Evolutionary conservation across 2,888 invertebrate species (phyloP).

Genomic region (Polydrusus pterygomalis): DNA sequence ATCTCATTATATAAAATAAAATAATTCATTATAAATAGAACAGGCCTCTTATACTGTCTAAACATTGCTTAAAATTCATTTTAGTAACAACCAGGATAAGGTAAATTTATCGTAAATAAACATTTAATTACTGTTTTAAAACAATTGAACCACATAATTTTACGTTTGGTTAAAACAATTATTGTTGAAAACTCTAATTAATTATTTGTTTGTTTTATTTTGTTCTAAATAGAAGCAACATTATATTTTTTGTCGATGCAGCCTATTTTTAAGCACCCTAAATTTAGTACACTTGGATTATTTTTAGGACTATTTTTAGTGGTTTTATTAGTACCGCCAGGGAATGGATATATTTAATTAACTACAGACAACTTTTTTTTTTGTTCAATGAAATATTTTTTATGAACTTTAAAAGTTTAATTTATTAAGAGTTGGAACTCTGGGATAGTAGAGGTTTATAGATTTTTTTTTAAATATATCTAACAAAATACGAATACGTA

Average conservation of each 20-base stretch:
- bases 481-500: no score
- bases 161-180: neutral
- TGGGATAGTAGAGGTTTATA: no score
- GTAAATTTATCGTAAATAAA: neutral
- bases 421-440: no score
- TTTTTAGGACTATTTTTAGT: neutral
- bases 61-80: neutral
- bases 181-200: neutral
- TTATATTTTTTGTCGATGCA: neutral
- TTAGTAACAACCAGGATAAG: neutral
- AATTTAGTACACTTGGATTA: neutral
- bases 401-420: no score
- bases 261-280: neutral
- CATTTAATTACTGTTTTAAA: neutral
- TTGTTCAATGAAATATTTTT: no score
- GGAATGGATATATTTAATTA: neutral
- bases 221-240: neutral
- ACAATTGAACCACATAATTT: neutral
- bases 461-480: no score
- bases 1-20: no score
- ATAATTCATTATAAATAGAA: no score
- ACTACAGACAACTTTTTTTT: neutral
- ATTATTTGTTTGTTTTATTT: neutral
- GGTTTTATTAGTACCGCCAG: neutral
- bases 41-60: no score